phyloP scores from a whole-genome alignment of 2,888 invertebrate species.

The Epinotia nisella region DNA sequence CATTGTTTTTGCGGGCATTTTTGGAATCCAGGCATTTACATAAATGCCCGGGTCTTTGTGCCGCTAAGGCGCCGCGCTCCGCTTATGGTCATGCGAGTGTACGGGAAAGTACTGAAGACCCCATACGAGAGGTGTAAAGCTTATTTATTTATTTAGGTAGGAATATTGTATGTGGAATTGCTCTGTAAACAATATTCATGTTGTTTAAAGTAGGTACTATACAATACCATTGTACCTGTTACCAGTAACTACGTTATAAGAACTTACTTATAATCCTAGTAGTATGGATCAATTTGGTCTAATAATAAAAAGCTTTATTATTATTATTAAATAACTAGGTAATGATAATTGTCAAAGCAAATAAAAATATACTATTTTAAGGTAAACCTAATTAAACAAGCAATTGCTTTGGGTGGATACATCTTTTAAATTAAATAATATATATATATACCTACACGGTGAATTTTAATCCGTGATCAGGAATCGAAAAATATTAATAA shows the following conservation, averaged over 20 bases:
- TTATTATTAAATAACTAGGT: too few relatives aligned
- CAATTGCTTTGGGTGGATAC: not conserved
- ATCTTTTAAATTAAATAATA: not conserved
- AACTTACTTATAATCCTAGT: not conserved
- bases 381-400: not conserved
- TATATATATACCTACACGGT: too few relatives aligned
- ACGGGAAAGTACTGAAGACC: conserved; percentile 41
- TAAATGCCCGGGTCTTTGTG: conserved; percentile 80
- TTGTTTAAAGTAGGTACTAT: not conserved
- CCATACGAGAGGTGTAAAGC: conserved; percentile 28
- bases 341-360: not conserved
- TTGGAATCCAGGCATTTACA: conserved; percentile 82
- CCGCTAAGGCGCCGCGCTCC: conserved; percentile 77
- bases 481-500: too few relatives aligned
- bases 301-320: too few relatives aligned
- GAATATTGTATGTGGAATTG: conserved; percentile 22
- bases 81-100: conserved; percentile 45
- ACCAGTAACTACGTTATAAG: not conserved
- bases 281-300: too few relatives aligned
- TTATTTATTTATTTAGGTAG: conserved; percentile 38
- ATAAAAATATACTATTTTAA: not conserved
- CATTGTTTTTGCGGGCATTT: conserved; percentile 72
- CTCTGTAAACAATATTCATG: conserved; percentile 11
- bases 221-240: not conserved
- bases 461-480: too few relatives aligned